A percentile compares a stretch with the other conserved stretches of the same genome.
phyloP scores from a whole-genome alignment of 2,888 invertebrate species.

The Leptogaster cylindrica region DNA sequence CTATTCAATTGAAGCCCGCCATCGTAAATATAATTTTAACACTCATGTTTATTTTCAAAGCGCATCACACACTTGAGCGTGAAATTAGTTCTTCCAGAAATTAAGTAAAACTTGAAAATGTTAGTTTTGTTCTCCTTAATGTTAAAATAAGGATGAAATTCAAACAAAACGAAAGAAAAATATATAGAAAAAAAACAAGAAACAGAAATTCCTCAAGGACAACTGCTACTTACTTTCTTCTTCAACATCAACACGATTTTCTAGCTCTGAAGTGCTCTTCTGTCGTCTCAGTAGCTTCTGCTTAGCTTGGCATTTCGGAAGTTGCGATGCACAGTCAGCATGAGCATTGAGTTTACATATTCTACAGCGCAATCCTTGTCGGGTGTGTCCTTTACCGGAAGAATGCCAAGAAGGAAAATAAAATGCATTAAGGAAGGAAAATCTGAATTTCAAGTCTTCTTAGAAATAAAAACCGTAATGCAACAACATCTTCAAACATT shows the following conservation, averaged over 20 bases:
- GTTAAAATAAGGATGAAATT: conserved; percentile 12
- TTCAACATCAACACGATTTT: conserved; percentile 73
- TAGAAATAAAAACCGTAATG: neutral
- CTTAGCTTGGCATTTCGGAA: conserved; percentile 84
- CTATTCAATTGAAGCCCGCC: no score
- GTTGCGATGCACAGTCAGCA: conserved; percentile 84
- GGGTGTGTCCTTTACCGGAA: conserved; percentile 75
- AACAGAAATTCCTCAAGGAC: conserved; percentile 2
- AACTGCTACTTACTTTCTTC: conserved; percentile 78
- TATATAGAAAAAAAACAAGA: neutral
- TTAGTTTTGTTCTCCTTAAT: neutral
- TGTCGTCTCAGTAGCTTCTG: conserved; percentile 83
- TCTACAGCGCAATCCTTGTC: conserved; percentile 88
- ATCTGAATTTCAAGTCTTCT: neutral
- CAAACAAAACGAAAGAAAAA: conserved; percentile 26
- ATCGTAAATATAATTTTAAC: no score
- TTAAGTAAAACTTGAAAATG: neutral
- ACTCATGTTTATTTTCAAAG: neutral
- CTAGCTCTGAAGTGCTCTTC: conserved; percentile 86
- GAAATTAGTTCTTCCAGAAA: neutral
- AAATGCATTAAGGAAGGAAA: conserved; percentile 4
- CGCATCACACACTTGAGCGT: neutral
- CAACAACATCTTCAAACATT: neutral
- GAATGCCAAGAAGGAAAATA: neutral
- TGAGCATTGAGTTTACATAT: conserved; percentile 92